Percentiles rank a stretch among this genome's conserved stretches.
phyloP scores from a whole-genome alignment of 2,797 vertebrate genomes.

The Rhynchotus rufescens region DNA sequence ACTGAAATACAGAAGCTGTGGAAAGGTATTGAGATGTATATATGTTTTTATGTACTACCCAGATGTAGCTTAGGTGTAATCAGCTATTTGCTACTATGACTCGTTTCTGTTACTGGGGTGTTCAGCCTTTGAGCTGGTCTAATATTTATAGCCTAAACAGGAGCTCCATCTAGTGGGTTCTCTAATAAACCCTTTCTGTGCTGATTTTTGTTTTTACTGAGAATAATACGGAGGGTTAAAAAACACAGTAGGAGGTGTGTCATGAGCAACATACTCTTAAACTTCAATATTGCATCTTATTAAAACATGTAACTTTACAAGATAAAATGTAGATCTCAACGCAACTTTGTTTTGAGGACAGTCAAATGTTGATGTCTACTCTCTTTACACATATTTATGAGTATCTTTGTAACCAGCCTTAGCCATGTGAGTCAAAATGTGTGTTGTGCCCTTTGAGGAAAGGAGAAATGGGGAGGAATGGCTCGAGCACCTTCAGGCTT shows the following conservation, averaged over 20 bases:
- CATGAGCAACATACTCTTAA: not conserved
- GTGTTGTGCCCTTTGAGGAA: not conserved
- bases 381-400: not conserved
- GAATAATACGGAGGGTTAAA: not conserved
- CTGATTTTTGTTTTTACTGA: accelerated
- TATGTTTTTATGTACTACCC: not conserved
- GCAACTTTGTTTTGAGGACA: not conserved
- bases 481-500: not conserved
- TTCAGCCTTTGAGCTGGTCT: accelerated
- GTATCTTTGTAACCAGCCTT: not conserved
- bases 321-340: not conserved
- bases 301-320: not conserved
- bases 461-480: not conserved
- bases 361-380: not conserved
- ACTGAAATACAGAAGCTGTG: not conserved
- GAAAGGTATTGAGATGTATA: not conserved
- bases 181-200: not conserved
- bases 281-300: accelerated
- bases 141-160: not conserved
- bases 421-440: not conserved
- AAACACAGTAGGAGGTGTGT: not conserved
- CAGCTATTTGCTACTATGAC: not conserved
- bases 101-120: not conserved
- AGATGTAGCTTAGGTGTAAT: not conserved
- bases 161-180: conserved; percentile 18